Conservation (phyloP, 1,140 invertebrate genomes). For the Sitobion miscanthi region DNA sequence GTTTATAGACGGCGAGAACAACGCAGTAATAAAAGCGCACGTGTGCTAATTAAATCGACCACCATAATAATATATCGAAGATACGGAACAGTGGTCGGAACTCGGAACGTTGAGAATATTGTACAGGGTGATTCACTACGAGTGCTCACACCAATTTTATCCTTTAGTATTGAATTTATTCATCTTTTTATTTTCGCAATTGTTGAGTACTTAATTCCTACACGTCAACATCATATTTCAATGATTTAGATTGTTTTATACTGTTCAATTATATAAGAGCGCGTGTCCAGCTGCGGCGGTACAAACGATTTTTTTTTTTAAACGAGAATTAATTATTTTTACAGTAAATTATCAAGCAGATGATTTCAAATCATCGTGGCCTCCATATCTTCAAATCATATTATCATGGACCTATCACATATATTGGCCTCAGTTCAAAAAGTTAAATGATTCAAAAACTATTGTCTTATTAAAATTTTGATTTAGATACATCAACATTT, state of each 20-base stretch:
- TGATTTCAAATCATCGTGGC: not conserved
- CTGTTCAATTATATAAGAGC: not conserved
- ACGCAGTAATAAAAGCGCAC: not conserved
- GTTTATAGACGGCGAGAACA: not conserved
- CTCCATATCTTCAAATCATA: not conserved
- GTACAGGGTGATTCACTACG: not conserved
- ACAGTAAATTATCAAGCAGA: not conserved
- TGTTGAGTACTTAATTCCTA: not conserved
- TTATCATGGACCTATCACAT: not conserved
- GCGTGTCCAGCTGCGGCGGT: not conserved
- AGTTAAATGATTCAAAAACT: too few species aligned
- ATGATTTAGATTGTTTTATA: not conserved
- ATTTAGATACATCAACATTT: not conserved
- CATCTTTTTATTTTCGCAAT: not conserved
- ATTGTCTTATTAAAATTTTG: not conserved
- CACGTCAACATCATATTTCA: not conserved
- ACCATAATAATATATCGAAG: not conserved
- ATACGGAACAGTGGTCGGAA: not conserved
- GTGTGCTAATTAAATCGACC: conserved; percentile 5
- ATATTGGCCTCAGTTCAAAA: not conserved
- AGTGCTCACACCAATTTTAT: not conserved
- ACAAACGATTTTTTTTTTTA: not conserved
- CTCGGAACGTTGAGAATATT: not conserved
- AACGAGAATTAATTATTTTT: not conserved
- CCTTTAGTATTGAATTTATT: not conserved